Evolutionary conservation across 2,888 invertebrate genomes (phyloP).

Genomic region (Belgica antarctica): DNA sequence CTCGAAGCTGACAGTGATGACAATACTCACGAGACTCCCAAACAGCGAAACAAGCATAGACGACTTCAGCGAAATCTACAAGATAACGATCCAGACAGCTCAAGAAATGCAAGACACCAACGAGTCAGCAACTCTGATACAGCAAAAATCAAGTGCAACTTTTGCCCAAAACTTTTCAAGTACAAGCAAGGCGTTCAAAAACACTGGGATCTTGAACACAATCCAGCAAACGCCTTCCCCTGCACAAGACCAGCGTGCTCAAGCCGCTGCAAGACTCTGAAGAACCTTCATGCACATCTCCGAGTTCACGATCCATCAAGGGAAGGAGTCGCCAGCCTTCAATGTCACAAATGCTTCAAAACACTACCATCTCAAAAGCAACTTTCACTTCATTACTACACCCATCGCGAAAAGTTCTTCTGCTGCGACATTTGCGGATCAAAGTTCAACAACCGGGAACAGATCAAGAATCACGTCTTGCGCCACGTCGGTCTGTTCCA

Average conservation of each 20-base stretch:
- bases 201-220: constrained; percentile 24
- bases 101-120: neutral
- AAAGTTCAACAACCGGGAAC: constrained; percentile 29
- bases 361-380: neutral
- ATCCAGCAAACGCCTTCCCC: constrained; percentile 16
- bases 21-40: neutral
- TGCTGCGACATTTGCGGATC: constrained; percentile 21
- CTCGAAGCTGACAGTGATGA: neutral
- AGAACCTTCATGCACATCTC: constrained; percentile 32
- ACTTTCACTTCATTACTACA: constrained; percentile 15
- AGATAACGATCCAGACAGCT: neutral
- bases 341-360: constrained; percentile 9
- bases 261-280: constrained; percentile 20
- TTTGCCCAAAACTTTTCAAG: constrained; percentile 16
- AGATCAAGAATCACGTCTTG: neutral
- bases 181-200: constrained; percentile 13
- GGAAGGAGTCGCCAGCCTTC: neutral
- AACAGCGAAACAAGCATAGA: too few species aligned
- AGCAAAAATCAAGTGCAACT: constrained; percentile 4
- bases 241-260: neutral
- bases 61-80: too few species aligned
- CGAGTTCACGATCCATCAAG: constrained; percentile 12
- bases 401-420: constrained; percentile 32
- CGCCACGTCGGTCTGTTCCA: constrained; percentile 12
- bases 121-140: neutral